A percentile compares a stretch with the other conserved stretches of the same genome.
Conservation (phyloP, 2,888 invertebrate species). For the Exephanes ischioxanthus region DNA sequence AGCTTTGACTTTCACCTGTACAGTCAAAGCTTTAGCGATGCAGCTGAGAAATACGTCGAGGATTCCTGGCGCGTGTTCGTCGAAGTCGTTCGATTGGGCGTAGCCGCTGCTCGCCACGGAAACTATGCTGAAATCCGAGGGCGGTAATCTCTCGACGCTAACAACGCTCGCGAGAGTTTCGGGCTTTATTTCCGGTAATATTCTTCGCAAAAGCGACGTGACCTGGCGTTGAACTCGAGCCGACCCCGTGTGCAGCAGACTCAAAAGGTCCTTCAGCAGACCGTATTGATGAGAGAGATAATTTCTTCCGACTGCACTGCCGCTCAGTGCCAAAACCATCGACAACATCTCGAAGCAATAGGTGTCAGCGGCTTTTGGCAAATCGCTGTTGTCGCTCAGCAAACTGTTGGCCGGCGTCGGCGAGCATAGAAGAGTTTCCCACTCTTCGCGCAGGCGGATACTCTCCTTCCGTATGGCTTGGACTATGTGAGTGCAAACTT, state of each 20-base stretch:
- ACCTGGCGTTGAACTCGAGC: conserved; percentile 98
- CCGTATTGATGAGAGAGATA: conserved; percentile 96
- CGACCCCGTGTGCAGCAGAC: conserved; percentile 96
- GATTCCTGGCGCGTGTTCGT: conserved; percentile 89
- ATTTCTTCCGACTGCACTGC: conserved; percentile 95
- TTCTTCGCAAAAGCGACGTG: conserved; percentile 93
- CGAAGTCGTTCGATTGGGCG: conserved; percentile 84
- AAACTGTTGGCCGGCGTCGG: conserved; percentile 83
- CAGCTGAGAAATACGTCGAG: conserved; percentile 96
- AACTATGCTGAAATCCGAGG: conserved; percentile 91
- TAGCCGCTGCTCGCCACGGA: conserved; percentile 86
- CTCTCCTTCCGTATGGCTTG: conserved; percentile 97
- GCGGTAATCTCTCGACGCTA: conserved; percentile 90
- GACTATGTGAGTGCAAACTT: conserved; percentile 94
- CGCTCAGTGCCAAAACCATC: conserved; percentile 96
- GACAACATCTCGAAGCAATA: conserved; percentile 99
- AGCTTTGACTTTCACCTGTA: conserved; percentile 94
- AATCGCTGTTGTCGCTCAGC: conserved; percentile 85
- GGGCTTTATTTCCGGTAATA: conserved; percentile 96
- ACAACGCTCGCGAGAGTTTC: conserved; percentile 92
- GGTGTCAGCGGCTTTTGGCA: conserved; percentile 90
- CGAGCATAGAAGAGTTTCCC: conserved; percentile 91
- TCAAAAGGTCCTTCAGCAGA: conserved; percentile 93
- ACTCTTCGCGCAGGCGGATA: conserved; percentile 94
- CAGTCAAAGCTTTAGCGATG: conserved; percentile 95